phyloP scores from a whole-genome alignment of 2,797 vertebrate genomes.

The Percopsis omiscomaycus region DNA sequence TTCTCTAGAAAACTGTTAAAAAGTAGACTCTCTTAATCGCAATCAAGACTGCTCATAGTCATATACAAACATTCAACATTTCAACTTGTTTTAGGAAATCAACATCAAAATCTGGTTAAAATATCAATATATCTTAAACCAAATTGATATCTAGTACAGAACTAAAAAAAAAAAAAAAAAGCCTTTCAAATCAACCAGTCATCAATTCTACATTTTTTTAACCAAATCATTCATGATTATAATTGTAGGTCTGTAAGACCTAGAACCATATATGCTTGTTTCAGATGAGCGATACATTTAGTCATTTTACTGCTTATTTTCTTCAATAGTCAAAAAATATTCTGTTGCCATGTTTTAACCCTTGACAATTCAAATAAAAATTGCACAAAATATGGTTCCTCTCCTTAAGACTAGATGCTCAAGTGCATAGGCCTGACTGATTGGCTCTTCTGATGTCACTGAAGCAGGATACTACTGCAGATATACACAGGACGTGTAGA shows the following conservation, averaged over 20 bases:
- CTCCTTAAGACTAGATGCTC: conserved; percentile 18
- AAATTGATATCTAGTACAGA: too few relatives aligned
- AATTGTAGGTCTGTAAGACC: conserved; percentile 11
- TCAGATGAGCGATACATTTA: conserved; percentile 6
- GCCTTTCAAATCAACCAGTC: conserved; percentile 4
- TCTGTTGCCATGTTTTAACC: not conserved
- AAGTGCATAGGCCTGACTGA: conserved; percentile 52
- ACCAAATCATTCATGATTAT: not conserved
- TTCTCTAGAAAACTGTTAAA: conserved; percentile 75
- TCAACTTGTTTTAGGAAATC: conserved; percentile 36
- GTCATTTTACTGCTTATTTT: too few relatives aligned
- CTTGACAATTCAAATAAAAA: not conserved
- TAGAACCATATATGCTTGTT: conserved; percentile 30
- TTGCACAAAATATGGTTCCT: conserved; percentile 25
- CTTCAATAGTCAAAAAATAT: not conserved
- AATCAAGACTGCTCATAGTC: conserved; percentile 48
- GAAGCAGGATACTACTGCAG: conserved; percentile 20
- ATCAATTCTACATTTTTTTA: conserved; percentile 6
- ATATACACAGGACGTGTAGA: conserved; percentile 17
- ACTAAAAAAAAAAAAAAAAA: too few relatives aligned
- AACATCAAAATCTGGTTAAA: conserved; percentile 40
- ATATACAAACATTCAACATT: conserved; percentile 60
- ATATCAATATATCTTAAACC: conserved; percentile 20
- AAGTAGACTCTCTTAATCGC: conserved; percentile 67
- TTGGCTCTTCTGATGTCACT: conserved; percentile 28